Evolutionary conservation across 2,113 vertebrate genomes (phyloP).

Genomic region (Alectura lathami): DNA sequence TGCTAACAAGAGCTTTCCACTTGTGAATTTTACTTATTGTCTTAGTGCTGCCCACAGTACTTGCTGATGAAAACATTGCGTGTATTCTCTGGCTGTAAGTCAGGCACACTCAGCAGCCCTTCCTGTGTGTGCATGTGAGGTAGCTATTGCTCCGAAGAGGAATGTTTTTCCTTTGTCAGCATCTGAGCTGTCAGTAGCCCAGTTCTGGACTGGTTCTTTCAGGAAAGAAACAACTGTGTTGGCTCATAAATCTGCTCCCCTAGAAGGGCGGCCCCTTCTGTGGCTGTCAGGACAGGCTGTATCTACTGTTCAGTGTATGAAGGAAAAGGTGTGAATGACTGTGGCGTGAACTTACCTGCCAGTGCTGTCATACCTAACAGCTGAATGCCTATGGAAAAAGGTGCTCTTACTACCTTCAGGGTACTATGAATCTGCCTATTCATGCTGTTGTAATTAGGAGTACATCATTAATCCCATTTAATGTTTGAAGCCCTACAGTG

Average conservation of each 20-base stretch:
- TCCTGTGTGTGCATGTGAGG: background rate
- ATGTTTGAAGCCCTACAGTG: background rate
- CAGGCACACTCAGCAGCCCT: background rate
- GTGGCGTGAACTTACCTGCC: background rate
- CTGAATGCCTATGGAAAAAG: background rate
- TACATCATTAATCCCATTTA: background rate
- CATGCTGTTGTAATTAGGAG: background rate
- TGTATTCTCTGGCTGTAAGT: background rate
- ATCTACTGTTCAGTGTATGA: background rate
- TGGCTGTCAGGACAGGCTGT: background rate
- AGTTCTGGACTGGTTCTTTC: slow-evolving; percentile 10
- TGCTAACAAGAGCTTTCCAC: background rate
- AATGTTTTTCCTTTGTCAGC: background rate
- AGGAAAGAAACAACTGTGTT: background rate
- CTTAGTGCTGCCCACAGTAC: background rate
- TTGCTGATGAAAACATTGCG: background rate
- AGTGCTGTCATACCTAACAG: background rate
- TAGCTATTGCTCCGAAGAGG: background rate
- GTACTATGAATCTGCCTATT: background rate
- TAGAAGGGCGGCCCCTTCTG: background rate
- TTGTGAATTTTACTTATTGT: background rate
- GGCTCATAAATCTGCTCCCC: background rate
- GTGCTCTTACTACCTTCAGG: background rate
- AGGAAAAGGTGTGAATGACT: background rate
- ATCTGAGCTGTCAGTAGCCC: background rate